Evolutionary conservation across 2,888 invertebrate species (phyloP), one percentile per base, ranked within the genome.

Genomic region (Drosophila fulvimacula): DNA sequence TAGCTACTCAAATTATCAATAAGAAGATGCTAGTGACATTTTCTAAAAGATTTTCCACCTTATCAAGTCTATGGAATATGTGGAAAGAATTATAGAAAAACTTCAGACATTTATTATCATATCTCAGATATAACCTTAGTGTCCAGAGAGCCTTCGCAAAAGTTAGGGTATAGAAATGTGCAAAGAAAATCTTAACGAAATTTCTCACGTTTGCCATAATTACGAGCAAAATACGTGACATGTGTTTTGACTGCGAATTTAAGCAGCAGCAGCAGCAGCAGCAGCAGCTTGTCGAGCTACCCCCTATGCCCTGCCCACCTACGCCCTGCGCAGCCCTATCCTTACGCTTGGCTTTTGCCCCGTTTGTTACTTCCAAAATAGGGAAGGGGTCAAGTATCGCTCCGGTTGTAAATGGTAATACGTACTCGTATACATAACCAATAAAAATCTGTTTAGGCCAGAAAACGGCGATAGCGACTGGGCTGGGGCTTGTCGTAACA

Each of bases 161-260:
- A 30, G 67, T 77, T 36, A 75, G 75, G 19, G 78, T 73, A 73
- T 36, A 55, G 69, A 80, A 81, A 75, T 83, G 70, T 87, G 89
- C 73, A 79, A 73, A 76, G 88, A 88, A 90, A 82, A 88, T 88
- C 88, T 90, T 89, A 81, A 81, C 86, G 70, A 90, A 88, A 89
- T 83, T 90, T 88, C 90, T 85, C 88, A 88, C 88, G 88, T 88
- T 86, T 81, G 82, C 90, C 83, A 90, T 90, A 88, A 88, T 88
- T 88, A 88, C 88, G 88, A 88, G 83, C 63, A 67, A 85, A 89
- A 66, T 88, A 90, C 88, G 88, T 89, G 88, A 90, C 83, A 89
- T 89, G 89, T 88, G 88, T 88, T 73, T 79, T 76, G 88, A 90
- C 81, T 87, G 79, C 69, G 77, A 84, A 76, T 88, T 86, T 75